Base-by-base conservation (phyloP, 1,140 invertebrate species). In the Papilio glaucus region DNA sequence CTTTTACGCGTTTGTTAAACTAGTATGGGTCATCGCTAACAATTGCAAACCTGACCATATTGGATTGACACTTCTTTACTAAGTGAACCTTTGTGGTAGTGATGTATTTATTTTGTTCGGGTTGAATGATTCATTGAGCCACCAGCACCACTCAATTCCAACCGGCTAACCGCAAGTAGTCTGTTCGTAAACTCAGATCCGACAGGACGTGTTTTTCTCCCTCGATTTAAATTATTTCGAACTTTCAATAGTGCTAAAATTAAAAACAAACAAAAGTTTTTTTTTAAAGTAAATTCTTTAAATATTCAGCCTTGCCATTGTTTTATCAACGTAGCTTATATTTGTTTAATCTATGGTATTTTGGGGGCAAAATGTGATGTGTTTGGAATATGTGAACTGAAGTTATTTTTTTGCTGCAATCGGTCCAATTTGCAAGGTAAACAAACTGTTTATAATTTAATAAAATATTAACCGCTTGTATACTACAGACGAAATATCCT, bases 41-140 rank as follows among this genome's bases (percentile, higher is more conserved):
- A 65, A 39, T 65, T 18, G 62, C 7, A n/a, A 65, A 39, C 15
- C 33, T 65, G 62, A 65, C 62, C 62, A 39, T 65, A 21, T 65
- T 65, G 7, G 10, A 39, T 18, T 65, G 62, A 21, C 29, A 33
- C 37, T 65, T 38, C 9, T 65, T 65, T 10, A 15, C 37, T 18
- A 3, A 18, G 18, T 65, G 37, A 5, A 8, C n/a, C 15, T 65
- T 65, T 65, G 62, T 65, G 61, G 15, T 39, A 3, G 62, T 65
- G 62, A 37, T 15, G 33, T 39, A 65, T 18, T n/a, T 33, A 65
- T 38, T 38, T 65, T 65, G 29, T 33, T 37, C 37, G 37, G 37
- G 37, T 65, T 41, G 8, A 39, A 65, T 39, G 62, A 65, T 65
- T 65, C 62, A 65, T 21, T 13, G 37, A 65, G 61, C n/a, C 13